These are phyloP conservation scores for Anguilla japonica DNA, from an alignment of 2,113 vertebrate species.

Conservation along the genomic window DNA sequence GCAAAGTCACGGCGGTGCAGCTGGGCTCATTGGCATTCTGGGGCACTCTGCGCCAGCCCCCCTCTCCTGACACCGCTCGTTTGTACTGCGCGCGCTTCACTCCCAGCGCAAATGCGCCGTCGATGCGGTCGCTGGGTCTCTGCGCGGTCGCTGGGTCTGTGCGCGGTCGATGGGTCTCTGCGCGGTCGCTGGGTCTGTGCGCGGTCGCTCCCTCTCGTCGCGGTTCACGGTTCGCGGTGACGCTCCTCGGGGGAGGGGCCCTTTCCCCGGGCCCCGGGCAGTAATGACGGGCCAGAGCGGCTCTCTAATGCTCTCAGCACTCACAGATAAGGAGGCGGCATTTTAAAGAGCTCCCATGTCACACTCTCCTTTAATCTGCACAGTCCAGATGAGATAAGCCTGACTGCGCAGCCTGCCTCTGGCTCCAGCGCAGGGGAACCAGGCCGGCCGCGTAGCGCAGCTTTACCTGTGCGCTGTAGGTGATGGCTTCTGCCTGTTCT, in stretches of 20 bases:
- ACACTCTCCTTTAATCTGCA: not conserved
- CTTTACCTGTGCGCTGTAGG: slow-evolving; percentile 90
- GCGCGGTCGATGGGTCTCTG: not conserved
- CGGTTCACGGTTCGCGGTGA: not conserved
- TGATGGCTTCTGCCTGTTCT: slow-evolving; percentile 91
- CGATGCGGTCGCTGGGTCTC: not conserved
- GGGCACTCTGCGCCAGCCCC: not conserved
- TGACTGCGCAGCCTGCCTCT: not conserved
- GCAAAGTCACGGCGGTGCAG: not conserved
- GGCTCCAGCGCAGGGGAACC: no score
- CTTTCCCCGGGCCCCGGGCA: not conserved
- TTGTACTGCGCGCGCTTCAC: not conserved
- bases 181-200: not conserved
- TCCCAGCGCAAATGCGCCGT: not conserved
- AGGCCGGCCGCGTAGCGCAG: no score
- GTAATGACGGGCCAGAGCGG: not conserved
- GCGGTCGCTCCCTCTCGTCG: no score
- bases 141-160: not conserved
- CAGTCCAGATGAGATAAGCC: not conserved
- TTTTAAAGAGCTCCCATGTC: slow-evolving; percentile 19
- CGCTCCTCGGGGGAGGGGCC: not conserved
- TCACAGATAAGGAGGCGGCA: not conserved
- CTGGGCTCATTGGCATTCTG: not conserved
- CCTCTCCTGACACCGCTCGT: not conserved
- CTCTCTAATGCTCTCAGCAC: not conserved